Percentiles rank a stretch among this genome's conserved stretches.
These are phyloP conservation scores for Crepidodera aurea DNA, from an alignment of 2,888 invertebrate genomes.

Conservation along the genomic window DNA sequence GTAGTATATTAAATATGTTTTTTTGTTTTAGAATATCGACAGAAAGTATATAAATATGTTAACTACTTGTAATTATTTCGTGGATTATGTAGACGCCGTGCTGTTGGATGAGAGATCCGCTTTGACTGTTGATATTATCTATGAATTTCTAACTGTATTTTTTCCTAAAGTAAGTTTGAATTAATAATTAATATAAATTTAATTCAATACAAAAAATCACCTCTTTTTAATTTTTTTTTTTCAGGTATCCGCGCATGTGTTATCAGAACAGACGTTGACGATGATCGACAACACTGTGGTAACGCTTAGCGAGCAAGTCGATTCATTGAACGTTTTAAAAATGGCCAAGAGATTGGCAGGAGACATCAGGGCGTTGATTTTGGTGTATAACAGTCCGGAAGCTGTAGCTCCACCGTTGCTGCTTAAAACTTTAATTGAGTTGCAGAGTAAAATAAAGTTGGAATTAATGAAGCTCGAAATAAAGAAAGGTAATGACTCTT, in stretches of 20 bases:
- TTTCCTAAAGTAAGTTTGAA: slow-evolving; percentile 82
- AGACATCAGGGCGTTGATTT: slow-evolving; percentile 66
- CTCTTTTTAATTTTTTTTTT: no score
- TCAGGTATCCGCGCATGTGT: slow-evolving; percentile 68
- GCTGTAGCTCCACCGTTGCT: slow-evolving; percentile 56
- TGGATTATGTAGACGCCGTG: slow-evolving; percentile 91
- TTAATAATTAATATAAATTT: neutral
- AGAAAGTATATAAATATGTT: slow-evolving; percentile 83
- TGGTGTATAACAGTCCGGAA: slow-evolving; percentile 65
- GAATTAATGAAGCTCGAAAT: slow-evolving; percentile 53
- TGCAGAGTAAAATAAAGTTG: slow-evolving; percentile 53
- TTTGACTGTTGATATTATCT: slow-evolving; percentile 83
- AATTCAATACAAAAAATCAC: no score
- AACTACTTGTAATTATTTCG: slow-evolving; percentile 81
- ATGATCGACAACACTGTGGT: slow-evolving; percentile 70
- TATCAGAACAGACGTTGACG: slow-evolving; percentile 68
- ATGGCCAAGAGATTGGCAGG: slow-evolving; percentile 65
- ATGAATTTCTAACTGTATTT: slow-evolving; percentile 87
- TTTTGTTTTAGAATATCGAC: slow-evolving; percentile 73
- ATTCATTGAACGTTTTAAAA: slow-evolving; percentile 63
- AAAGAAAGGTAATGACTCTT: slow-evolving; percentile 46
- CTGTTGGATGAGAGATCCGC: slow-evolving; percentile 87
- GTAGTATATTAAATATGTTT: no score
- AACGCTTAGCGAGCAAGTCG: slow-evolving; percentile 66
- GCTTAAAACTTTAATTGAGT: slow-evolving; percentile 54